These are phyloP conservation scores for Hyperoplus lanceolatus DNA, from an alignment of 2,797 vertebrate genomes.

Conservation along the genomic window DNA sequence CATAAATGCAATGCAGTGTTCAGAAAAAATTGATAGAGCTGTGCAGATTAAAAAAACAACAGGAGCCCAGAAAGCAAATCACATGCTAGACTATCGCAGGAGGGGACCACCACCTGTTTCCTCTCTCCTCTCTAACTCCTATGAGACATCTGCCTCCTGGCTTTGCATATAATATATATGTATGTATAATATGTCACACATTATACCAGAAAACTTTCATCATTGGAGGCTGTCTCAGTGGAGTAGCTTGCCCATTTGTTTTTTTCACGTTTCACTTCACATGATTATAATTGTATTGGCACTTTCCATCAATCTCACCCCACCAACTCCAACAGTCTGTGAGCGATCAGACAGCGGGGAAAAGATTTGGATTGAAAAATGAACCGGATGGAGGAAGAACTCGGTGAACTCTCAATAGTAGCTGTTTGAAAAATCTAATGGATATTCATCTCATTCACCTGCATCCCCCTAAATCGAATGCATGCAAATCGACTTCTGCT, in stretches of 20 bases:
- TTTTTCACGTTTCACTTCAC: constrained; percentile 44
- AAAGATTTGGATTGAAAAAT: constrained; percentile 43
- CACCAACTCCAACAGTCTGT: constrained; percentile 6
- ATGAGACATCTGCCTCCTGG: constrained; percentile 23
- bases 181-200: too few relatives aligned
- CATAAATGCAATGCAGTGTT: not conserved
- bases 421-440: constrained; percentile 59
- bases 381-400: constrained; percentile 23
- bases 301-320: constrained; percentile 26
- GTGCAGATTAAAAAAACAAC: constrained; percentile 8
- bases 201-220: not conserved
- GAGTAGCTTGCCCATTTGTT: constrained; percentile 48
- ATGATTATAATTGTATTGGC: constrained; percentile 38
- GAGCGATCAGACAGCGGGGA: constrained; percentile 14
- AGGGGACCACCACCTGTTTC: constrained; percentile 36
- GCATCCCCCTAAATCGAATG: constrained; percentile 19
- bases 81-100: not conserved
- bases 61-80: not conserved
- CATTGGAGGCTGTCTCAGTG: constrained; percentile 14
- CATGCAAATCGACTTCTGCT: constrained; percentile 30
- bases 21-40: constrained; percentile 14
- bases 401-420: constrained; percentile 44
- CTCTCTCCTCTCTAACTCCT: not conserved
- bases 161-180: constrained; percentile 15
- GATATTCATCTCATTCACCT: constrained; percentile 50